Evolutionary conservation across 2,797 vertebrate species (phyloP).

Genomic region (Zalophus californianus): DNA sequence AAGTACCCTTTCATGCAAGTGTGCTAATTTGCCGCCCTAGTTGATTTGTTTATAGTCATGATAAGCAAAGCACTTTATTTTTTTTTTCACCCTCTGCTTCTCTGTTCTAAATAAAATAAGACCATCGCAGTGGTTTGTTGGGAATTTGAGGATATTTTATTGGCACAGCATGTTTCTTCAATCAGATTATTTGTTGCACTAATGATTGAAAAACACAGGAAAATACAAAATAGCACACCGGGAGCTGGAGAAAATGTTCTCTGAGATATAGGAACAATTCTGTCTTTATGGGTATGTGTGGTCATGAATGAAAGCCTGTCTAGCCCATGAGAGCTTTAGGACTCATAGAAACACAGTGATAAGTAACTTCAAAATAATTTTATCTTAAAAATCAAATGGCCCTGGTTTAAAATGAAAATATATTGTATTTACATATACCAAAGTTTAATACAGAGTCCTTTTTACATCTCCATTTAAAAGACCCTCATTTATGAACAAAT

Average conservation of each 20-base stretch:
- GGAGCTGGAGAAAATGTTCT: constrained; percentile 26
- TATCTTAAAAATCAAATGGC: constrained; percentile 18
- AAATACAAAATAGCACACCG: constrained; percentile 76
- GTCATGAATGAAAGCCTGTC: not conserved
- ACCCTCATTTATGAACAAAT: constrained; percentile 1
- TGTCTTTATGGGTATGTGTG: not conserved
- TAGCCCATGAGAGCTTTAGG: not conserved
- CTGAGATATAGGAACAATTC: not conserved
- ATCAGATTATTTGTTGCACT: constrained; percentile 84
- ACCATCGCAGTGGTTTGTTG: constrained; percentile 54
- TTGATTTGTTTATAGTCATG: constrained; percentile 38
- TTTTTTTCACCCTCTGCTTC: not conserved
- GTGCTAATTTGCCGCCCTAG: not conserved
- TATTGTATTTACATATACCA: not conserved
- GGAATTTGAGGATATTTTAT: constrained; percentile 71
- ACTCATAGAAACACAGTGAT: constrained; percentile 6
- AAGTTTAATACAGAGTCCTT: not conserved
- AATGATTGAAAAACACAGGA: constrained; percentile 80
- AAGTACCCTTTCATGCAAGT: not conserved
- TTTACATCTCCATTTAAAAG: constrained; percentile 38
- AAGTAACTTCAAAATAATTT: constrained; percentile 13
- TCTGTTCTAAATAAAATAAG: constrained; percentile 38
- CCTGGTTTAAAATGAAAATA: constrained; percentile 17
- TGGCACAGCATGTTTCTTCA: constrained; percentile 75
- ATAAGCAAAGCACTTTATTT: not conserved